Base-by-base conservation (phyloP, 2,113 vertebrate genomes). In the Bubalus kerabau region DNA sequence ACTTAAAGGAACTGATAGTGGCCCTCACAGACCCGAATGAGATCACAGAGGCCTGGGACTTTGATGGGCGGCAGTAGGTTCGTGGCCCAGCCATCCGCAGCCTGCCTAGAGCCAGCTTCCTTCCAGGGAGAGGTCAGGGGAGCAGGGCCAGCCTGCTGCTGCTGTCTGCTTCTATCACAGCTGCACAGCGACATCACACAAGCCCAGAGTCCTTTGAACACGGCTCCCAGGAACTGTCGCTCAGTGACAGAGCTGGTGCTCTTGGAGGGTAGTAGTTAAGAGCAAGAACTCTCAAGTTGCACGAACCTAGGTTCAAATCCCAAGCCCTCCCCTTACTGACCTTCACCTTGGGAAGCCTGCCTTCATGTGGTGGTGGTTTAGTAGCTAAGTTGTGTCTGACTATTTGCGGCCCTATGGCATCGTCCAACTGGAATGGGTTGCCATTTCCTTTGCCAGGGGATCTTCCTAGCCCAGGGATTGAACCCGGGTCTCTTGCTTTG, bases 121-220 rank as follows among this genome's bases (percentile, higher is more conserved):
- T 96, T 97, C 84, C 90, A 50, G 56, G 32, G 86, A 95, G 67
- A 97, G 97, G 97, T 97, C 96, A 97, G 64, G 6, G 82, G 93
- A 62, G 89, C 57, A 6, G 88, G 88, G 86, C 74, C 19, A 40
- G 92, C 96, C 97, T 81, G 95, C 97, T 92, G 98, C 74, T 96
- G 92, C 81, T 43, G 59, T 57, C 82, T 28, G 94, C 91, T 97
- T 98, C 96, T 94, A 80, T 92, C 36, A 13, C 0, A 28, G 93
- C 97, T 91, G 50, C 93, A 36, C 30, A 3, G 97, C 71, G 85
- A 94, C 97, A 97, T 97, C 94, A 98, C 95, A 98, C 76, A 30
- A 30, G 92, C 84, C 93, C 67, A 6, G 1, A 56, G 83, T 54
- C 64, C 97, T 98, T 97, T 97, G 96, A 98, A 97, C 86, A 95